Conservation (phyloP, 2,888 invertebrate genomes). For the Adineta ricciae region DNA sequence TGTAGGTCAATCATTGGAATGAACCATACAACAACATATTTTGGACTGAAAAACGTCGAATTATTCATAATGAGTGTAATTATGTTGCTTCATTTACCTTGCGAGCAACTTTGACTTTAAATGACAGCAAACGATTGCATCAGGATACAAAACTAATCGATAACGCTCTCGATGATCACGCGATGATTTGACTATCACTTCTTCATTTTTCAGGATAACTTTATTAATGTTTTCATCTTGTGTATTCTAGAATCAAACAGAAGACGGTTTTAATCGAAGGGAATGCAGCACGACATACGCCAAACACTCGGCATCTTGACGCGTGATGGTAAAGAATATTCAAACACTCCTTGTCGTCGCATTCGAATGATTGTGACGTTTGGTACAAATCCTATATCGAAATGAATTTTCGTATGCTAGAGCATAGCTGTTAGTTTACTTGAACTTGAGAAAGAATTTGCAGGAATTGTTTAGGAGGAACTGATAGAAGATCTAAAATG, state of each 20-base stretch:
- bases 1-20: conserved; percentile 1
- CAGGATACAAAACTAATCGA: conserved; percentile 84
- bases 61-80: too few species aligned
- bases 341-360: neutral
- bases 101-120: conserved; percentile 35
- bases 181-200: conserved; percentile 14
- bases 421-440: neutral
- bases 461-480: conserved; percentile 21
- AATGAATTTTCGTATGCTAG: too few species aligned
- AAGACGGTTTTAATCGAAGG: too few species aligned
- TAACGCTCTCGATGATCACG: conserved; percentile 71
- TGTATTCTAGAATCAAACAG: neutral
- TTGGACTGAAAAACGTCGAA: neutral
- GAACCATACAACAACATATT: neutral
- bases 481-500: neutral
- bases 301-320: neutral
- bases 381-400: neutral
- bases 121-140: conserved; percentile 85
- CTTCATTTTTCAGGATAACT: conserved; percentile 30
- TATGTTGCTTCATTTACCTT: neutral
- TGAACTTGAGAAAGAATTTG: conserved; percentile 8
- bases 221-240: conserved; percentile 20
- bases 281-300: neutral
- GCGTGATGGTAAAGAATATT: neutral
- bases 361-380: neutral